Conservation (phyloP, 1,140 invertebrate species). For the Oncopodura yosiiana region DNA sequence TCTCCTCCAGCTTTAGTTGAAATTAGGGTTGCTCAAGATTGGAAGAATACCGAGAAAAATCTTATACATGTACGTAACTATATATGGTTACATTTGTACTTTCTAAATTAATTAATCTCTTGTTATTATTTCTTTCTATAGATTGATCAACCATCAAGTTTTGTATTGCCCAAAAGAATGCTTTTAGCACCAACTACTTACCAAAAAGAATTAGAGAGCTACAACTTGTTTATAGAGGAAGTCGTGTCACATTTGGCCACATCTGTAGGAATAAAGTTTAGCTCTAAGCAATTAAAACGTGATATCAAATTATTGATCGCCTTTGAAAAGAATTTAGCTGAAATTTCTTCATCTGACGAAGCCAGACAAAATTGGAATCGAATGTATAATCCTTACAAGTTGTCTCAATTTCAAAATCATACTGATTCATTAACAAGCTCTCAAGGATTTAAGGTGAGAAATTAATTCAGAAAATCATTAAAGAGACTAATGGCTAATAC, state of each 20-base stretch:
- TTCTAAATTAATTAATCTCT: too few relatives aligned
- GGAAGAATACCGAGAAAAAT: conserved; percentile 75
- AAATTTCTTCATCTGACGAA: conserved; percentile 50
- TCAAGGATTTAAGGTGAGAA: too few relatives aligned
- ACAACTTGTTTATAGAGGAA: conserved; percentile 64
- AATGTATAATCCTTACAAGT: conserved; percentile 48
- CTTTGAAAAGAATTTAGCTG: conserved; percentile 70
- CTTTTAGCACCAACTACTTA: conserved; percentile 60
- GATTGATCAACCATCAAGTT: conserved; percentile 77
- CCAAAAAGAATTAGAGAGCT: conserved; percentile 61
- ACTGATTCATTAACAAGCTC: conserved; percentile 38
- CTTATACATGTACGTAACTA: conserved; percentile 69
- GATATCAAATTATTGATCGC: conserved; percentile 61
- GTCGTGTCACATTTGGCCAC: conserved; percentile 42
- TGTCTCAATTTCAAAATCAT: conserved; percentile 43
- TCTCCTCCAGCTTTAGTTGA: conserved; percentile 75
- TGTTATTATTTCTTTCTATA: conserved; percentile 36
- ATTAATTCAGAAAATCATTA: too few relatives aligned
- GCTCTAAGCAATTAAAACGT: conserved; percentile 53
- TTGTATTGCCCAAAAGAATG: conserved; percentile 77
- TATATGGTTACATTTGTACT: too few relatives aligned
- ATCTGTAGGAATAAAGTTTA: conserved; percentile 5
- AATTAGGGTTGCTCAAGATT: conserved; percentile 76
- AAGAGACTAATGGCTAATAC: too few relatives aligned
- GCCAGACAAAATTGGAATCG: conserved; percentile 43